Evolutionary conservation across 2,113 vertebrate species (phyloP).

Genomic region (Dipodomys ordii): DNA sequence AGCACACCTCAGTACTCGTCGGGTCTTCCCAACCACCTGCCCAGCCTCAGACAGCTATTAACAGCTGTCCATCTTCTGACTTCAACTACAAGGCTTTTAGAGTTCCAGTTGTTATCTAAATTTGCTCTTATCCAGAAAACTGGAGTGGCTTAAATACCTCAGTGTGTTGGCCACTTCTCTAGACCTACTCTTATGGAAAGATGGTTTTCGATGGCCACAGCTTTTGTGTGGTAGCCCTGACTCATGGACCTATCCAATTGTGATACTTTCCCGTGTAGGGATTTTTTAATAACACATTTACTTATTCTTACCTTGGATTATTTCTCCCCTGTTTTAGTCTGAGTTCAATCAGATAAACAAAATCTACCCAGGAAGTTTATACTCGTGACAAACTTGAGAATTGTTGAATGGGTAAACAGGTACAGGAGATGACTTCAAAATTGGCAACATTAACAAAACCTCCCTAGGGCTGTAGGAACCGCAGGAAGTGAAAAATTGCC

Average conservation of each 20-base stretch:
- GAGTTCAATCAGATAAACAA: background rate
- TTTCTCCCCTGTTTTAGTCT: background rate
- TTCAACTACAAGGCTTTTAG: slow-evolving; percentile 36
- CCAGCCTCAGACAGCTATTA: background rate
- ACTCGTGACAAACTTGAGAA: background rate
- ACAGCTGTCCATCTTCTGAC: slow-evolving; percentile 40
- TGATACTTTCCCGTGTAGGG: background rate
- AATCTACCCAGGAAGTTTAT: background rate
- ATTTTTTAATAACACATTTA: background rate
- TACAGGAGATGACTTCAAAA: background rate
- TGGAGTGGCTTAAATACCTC: slow-evolving; percentile 71
- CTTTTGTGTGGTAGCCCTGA: slow-evolving; percentile 39
- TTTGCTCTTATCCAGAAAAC: slow-evolving; percentile 77
- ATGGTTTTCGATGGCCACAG: slow-evolving; percentile 55
- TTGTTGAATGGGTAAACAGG: background rate
- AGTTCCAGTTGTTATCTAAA: slow-evolving; percentile 73
- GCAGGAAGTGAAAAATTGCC: background rate
- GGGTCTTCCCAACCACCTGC: slow-evolving; percentile 50
- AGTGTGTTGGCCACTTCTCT: slow-evolving; percentile 66
- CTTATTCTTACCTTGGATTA: background rate
- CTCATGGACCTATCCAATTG: background rate
- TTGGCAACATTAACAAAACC: background rate
- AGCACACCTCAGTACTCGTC: background rate
- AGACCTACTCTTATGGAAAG: slow-evolving; percentile 62
- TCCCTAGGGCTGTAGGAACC: background rate